Evolutionary conservation across 2,797 vertebrate genomes (phyloP).

Genomic region (Eospalax fontanierii): DNA sequence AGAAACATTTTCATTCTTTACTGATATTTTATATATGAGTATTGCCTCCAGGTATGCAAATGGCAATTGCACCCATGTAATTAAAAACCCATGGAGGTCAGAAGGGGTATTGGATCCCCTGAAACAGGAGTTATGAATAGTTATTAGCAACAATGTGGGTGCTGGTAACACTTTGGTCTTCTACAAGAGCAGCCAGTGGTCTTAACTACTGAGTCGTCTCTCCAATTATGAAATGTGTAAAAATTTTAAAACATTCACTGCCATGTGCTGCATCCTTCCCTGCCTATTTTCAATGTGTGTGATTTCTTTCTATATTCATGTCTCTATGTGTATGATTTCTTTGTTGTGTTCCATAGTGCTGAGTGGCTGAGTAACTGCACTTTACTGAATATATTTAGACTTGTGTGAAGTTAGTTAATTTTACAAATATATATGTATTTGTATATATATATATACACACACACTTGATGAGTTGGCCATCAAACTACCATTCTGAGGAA

Average conservation of each 20-base stretch:
- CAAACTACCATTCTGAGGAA: not conserved
- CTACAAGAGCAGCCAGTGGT: too few species aligned
- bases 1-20: too few species aligned
- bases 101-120: too few species aligned
- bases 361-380: not conserved
- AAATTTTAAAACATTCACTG: not conserved
- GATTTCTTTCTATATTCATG: not conserved
- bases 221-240: not conserved
- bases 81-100: too few species aligned
- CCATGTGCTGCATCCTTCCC: not conserved
- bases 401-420: not conserved
- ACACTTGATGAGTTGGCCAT: not conserved
- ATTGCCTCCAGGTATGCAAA: too few species aligned
- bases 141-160: too few species aligned
- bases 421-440: not conserved
- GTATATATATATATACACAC: too few species aligned
- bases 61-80: too few species aligned
- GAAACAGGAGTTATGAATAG: too few species aligned
- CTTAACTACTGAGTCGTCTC: too few species aligned
- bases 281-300: not conserved
- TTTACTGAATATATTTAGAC: not conserved
- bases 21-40: too few species aligned
- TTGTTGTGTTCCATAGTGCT: not conserved
- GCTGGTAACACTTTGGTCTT: too few species aligned
- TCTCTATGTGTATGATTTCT: not conserved